Conservation (phyloP, 2,888 invertebrate species). For the Monochamus alternatus region DNA sequence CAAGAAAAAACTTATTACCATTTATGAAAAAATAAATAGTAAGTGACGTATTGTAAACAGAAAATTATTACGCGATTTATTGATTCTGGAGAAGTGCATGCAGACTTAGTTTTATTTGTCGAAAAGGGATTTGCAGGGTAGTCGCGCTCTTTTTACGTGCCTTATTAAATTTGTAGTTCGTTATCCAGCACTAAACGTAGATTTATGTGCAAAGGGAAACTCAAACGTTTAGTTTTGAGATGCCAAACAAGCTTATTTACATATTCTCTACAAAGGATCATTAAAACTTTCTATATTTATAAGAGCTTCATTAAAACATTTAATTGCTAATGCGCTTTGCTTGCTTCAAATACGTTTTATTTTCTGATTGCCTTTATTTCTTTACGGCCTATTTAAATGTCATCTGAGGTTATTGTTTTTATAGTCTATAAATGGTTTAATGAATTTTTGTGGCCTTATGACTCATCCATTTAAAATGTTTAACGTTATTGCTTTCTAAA, state of each 20-base stretch:
- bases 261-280: not conserved
- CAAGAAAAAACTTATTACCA: no score
- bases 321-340: not conserved
- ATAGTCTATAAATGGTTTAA: no score
- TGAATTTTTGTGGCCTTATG: no score
- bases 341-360: not conserved
- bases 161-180: slow-evolving; percentile 5
- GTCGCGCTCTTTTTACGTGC: not conserved
- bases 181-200: not conserved
- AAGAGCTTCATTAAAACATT: not conserved
- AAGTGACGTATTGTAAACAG: no score
- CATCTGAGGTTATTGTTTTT: not conserved
- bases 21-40: no score
- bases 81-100: not conserved
- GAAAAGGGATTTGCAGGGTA: not conserved
- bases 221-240: not conserved
- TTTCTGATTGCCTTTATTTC: not conserved
- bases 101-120: not conserved
- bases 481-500: no score
- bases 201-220: not conserved
- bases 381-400: not conserved
- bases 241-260: slow-evolving; percentile 4
- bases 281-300: slow-evolving; percentile 5
- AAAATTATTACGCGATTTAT: not conserved
- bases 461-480: no score